A percentile compares a stretch with the other conserved stretches of the same genome.
Evolutionary conservation across 2,888 invertebrate species (phyloP).

Genomic region (Gymnosoma rotundatum): DNA sequence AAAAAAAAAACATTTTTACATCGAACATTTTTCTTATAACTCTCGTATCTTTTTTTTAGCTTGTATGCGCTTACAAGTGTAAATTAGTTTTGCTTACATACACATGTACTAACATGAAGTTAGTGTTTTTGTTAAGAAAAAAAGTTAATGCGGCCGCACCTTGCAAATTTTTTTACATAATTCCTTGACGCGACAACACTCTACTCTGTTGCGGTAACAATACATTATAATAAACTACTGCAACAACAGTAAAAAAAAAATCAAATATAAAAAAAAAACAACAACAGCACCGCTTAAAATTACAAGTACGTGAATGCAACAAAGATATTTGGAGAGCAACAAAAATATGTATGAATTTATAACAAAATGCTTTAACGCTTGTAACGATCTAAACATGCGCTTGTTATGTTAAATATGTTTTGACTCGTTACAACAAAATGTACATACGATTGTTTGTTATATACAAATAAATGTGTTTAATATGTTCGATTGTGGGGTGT

Average conservation of each 20-base stretch:
- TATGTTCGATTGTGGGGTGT: neutral
- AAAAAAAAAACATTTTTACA: neutral
- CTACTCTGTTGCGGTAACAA: constrained; percentile 50
- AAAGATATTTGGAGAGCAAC: constrained; percentile 18
- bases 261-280: neutral
- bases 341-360: constrained; percentile 50
- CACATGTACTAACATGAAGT: neutral
- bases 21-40: neutral
- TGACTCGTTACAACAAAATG: constrained; percentile 46
- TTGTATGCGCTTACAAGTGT: constrained; percentile 32
- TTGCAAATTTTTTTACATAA: constrained; percentile 58
- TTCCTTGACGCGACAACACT: constrained; percentile 62
- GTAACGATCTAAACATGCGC: constrained; percentile 68
- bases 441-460: neutral
- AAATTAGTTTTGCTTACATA: constrained; percentile 31
- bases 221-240: constrained; percentile 35
- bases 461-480: constrained; percentile 9
- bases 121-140: constrained; percentile 13
- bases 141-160: constrained; percentile 64
- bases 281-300: neutral
- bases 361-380: constrained; percentile 70
- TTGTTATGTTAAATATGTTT: constrained; percentile 66
- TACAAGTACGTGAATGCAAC: constrained; percentile 3
- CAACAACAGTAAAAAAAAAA: constrained; percentile 13
- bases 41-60: constrained; percentile 1